Evolutionary conservation across 2,888 invertebrate genomes (phyloP), one percentile per base, ranked within the genome.

Genomic region (Agrotis puta): DNA sequence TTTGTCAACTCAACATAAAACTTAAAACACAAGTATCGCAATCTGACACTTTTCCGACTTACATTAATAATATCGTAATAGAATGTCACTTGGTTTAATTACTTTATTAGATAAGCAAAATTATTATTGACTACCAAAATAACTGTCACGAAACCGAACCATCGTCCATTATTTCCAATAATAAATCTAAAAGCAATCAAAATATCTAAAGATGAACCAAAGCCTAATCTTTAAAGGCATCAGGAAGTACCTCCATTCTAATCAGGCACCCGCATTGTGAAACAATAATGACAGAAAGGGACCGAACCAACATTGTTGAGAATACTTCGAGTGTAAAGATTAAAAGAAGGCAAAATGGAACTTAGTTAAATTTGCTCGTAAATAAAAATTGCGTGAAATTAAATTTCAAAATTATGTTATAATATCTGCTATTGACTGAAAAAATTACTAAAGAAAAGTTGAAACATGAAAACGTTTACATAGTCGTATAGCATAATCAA

Each of bases 211-310:
- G 20, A 33, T n/a, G 20, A 53, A 53, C 22, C 33, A 47, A n/a
- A 69, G 50, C 57, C 24, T 45, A 48, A 66, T 64, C 58, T 27
- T 51, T 33, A 59, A 80, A 79, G 54, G n/a, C 22, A 59, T 80
- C 62, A 45, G 56, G n/a, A 70, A 70, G 53, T 43, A 43, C 11
- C 20, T 33, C 62, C 20, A 20, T 24, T 80, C 47, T 70, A 70
- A 83, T 80, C 83, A 80, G 64, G 24, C 27, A 47, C 57, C 72
- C 83, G 74, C 80, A 75, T 73, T 70, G 47, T 39, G 64, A 53
- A 69, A 79, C 66, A 81, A 62, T 84, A 79, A 84, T 79, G 64
- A 69, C 73, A 67, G 79, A 62, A 81, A 78, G 53, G 62, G 58
- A 57, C 70, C 48, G 45, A 77, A 66, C 67, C 71, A 68, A 64